Evolutionary conservation across 2,113 vertebrate species (phyloP).

Genomic region (Cyanocitta stelleri): DNA sequence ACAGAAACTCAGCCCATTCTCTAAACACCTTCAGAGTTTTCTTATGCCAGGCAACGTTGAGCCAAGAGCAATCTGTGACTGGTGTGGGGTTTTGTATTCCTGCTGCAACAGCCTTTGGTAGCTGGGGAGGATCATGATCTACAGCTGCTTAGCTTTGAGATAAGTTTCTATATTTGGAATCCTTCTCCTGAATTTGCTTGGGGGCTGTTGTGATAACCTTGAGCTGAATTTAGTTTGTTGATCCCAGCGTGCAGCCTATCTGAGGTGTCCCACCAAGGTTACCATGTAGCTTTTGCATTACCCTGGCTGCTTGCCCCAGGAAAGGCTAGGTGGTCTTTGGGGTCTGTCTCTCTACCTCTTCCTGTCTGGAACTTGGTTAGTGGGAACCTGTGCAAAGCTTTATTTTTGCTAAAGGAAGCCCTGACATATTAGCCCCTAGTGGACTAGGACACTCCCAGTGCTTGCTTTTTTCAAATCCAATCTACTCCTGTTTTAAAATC

Average conservation of each 20-base stretch:
- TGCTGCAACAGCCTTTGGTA: neutral
- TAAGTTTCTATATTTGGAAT: neutral
- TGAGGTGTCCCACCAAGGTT: neutral
- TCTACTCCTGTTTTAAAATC: neutral
- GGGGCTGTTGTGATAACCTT: neutral
- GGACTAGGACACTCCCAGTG: neutral
- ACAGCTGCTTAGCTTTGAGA: neutral
- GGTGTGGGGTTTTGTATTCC: neutral
- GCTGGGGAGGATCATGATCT: neutral
- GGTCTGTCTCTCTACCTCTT: neutral
- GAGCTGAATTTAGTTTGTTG: neutral
- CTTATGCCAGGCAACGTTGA: neutral
- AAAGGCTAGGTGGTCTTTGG: neutral
- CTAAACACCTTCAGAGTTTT: neutral
- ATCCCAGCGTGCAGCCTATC: neutral
- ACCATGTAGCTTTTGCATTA: neutral
- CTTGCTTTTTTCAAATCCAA: neutral
- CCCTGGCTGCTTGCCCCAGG: neutral
- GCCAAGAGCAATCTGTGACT: neutral
- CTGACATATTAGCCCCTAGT: neutral
- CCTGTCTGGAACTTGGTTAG: neutral
- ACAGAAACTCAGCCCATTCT: neutral
- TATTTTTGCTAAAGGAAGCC: neutral
- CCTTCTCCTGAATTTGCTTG: neutral
- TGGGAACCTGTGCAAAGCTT: neutral